Conservation (phyloP, 2,113 vertebrate genomes). For the Eptesicus fuscus region DNA sequence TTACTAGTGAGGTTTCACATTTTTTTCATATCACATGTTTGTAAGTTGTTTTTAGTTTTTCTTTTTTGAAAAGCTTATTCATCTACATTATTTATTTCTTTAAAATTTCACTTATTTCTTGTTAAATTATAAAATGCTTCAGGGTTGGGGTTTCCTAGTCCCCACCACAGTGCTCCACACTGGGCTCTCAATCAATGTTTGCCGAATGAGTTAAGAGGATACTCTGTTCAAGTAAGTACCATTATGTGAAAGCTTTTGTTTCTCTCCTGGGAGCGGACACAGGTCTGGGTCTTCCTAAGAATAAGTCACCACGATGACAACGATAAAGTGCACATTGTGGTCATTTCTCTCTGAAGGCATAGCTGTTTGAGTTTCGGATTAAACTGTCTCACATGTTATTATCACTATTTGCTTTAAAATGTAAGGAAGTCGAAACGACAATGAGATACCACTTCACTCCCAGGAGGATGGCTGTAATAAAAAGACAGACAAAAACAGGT, state of each 20-base stretch:
- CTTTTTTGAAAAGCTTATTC: neutral
- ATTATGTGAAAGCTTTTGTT: neutral
- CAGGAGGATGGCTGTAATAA: neutral
- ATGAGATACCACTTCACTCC: neutral
- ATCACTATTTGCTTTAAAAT: slow-evolving; percentile 29
- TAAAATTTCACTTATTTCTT: neutral
- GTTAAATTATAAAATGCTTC: neutral
- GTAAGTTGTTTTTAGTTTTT: slow-evolving; percentile 20
- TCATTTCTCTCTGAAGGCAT: neutral
- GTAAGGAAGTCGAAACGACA: neutral
- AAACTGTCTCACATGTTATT: neutral
- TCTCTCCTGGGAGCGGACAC: neutral
- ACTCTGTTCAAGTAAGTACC: neutral
- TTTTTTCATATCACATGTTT: neutral
- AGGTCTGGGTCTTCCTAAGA: neutral
- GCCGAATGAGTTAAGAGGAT: neutral
- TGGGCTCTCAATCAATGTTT: neutral
- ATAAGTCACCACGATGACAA: neutral
- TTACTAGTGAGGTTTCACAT: neutral
- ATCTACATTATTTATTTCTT: neutral
- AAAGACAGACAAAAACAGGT: neutral
- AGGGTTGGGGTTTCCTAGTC: neutral
- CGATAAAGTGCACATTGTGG: neutral
- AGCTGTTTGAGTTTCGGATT: neutral
- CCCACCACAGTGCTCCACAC: neutral